Evolutionary conservation across 2,113 vertebrate genomes (phyloP).

Genomic region (Pteruthius melanotis): DNA sequence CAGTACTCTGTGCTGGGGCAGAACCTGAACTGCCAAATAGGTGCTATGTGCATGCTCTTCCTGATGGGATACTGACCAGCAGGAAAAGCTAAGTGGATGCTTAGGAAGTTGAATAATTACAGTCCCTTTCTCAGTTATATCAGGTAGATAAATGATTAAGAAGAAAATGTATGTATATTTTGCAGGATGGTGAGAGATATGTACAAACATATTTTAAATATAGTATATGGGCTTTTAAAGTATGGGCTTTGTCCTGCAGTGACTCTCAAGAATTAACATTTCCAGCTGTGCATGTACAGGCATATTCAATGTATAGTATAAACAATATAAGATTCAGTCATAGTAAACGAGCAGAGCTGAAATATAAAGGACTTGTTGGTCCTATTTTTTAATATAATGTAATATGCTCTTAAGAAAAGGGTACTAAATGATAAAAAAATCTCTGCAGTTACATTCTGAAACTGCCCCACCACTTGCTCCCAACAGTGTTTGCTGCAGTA

Average conservation of each 20-base stretch:
- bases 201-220: background rate
- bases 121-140: background rate
- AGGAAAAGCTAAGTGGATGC: background rate
- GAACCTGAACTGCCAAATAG: background rate
- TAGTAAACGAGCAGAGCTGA: background rate
- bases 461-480: background rate
- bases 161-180: background rate
- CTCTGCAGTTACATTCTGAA: background rate
- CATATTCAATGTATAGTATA: background rate
- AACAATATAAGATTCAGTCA: background rate
- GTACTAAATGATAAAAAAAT: background rate
- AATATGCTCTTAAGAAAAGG: background rate
- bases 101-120: background rate
- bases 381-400: background rate
- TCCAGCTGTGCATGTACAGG: background rate
- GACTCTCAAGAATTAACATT: background rate
- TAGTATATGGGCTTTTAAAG: background rate
- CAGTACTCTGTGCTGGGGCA: background rate
- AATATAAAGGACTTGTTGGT: background rate
- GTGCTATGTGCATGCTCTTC: rapidly evolving
- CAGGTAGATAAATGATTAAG: background rate
- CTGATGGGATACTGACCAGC: background rate
- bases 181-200: background rate
- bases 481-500: background rate
- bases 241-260: background rate